Evolutionary conservation across 2,888 invertebrate species (phyloP), one percentile per base, ranked within the genome.

Genomic region (Salpingus planirostris): DNA sequence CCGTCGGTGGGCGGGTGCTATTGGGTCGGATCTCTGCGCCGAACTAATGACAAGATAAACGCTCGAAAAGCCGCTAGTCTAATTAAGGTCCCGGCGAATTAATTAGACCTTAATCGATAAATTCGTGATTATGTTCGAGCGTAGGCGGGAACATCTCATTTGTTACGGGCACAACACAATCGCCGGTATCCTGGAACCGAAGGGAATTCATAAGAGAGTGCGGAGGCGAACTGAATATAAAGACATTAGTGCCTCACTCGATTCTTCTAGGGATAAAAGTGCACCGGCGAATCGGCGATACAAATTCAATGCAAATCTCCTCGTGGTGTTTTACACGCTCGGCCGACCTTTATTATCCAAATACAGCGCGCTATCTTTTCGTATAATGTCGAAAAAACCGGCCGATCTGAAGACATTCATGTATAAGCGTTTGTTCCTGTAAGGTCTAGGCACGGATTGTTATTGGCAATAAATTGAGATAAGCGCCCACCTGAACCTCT

Each of bases 251-350:
- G 15, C 15, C 11, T 11, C 12, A 11, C 24, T 10, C 25, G 26
- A 34, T 25, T 7, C 18, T 18, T 23, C 3, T n/a, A n/a, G n/a
- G n/a, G n/a, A n/a, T n/a, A 30, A 33, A 33, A 27, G 28, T 11
- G 15, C 15, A 36, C n/a, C n/a, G n/a, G n/a, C n/a, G n/a, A n/a
- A n/a, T n/a, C n/a, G n/a, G n/a, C 40, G 31, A 38, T 46, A 44
- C 47, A 46, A 49, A 49, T 49, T 49, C 49, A 47, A 49, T 49
- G 49, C 47, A 49, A 49, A 49, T 49, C 37, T 36, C 33, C 27
- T 35, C 25, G 13, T 31, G 36, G 29, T 33, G 36, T 36, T 13
- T 21, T 21, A 29, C 29, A 29, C 13, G n/a, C n/a, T n/a, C n/a
- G n/a, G n/a, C n/a, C n/a, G n/a, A n/a, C n/a, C n/a, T n/a, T n/a